Evolutionary conservation across 2,888 invertebrate species (phyloP), one percentile per base, ranked within the genome.

Genomic region (Choristoneura rosaceana): DNA sequence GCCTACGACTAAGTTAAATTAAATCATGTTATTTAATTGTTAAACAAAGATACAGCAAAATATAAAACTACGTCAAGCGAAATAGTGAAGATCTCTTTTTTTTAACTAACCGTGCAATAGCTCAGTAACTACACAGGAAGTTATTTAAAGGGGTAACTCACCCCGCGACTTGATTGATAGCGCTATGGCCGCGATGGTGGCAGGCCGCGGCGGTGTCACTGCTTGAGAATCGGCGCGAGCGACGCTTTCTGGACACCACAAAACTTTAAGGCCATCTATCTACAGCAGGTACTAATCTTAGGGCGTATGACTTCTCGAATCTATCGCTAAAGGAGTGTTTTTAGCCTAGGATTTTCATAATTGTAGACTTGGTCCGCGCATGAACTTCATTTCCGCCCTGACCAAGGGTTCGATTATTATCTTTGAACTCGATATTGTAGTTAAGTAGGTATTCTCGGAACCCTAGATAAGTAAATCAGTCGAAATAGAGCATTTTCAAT

Each of bases 161-260:
- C 93, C 91, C 78, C 91, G 86, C 74, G 93, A 93, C 79, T 87
- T 87, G 82, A 93, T 92, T 69, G 93, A 89, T 75, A 93, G 89
- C 76, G 92, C 91, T 75, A 93, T 88, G 76, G 92, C 91, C 65
- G 90, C 92, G 76, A 91, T 80, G 64, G 87, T 82, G 75, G 87
- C 84, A 50, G 87, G 85, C 69, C 82, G 82, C 45, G 83, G 76
- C 64, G 77, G 67, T 67, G 75, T 76, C 69, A 71, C 60, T 69
- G 76, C 74, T 73, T 34, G 69, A 59, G 41, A 64, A 76, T 66
- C 71, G 62, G 17, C 15, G 59, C 50, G 62, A 52, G 50, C 14
- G 61, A 17, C 63, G 59, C 17, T 55, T 45, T 60, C 67, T 64
- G 55, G 61, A 62, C 52, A 69, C 47, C 63, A 74, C 33, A 70